These are phyloP conservation scores for Hippasteria phrygiana DNA, from an alignment of 53 echinoderm and acorn worm species.

Conservation along the genomic window DNA sequence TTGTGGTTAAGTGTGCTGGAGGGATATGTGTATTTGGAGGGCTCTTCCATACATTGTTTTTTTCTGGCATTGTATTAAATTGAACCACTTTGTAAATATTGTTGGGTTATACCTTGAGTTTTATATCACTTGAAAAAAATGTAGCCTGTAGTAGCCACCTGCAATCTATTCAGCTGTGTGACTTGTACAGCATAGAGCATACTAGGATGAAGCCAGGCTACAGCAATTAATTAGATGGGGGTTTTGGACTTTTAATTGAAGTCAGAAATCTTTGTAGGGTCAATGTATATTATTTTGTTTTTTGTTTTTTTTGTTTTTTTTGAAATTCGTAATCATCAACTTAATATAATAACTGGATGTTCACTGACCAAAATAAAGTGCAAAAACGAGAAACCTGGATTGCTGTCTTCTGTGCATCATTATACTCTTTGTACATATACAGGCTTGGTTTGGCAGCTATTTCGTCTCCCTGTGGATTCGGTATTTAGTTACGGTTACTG, in stretches of 20 bases:
- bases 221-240: not conserved
- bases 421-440: not conserved
- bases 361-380: slow-evolving; percentile 57
- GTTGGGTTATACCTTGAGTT: slow-evolving; percentile 39
- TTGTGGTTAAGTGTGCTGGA: too few species aligned
- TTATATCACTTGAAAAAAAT: not conserved
- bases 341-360: slow-evolving; percentile 36
- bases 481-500: too few species aligned
- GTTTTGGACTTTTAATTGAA: not conserved
- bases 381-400: slow-evolving; percentile 9
- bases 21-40: not conserved
- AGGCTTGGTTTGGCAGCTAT: too few species aligned
- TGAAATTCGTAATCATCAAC: slow-evolving; percentile 39
- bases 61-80: slow-evolving; percentile 33
- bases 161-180: slow-evolving; percentile 24
- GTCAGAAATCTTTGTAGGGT: slow-evolving; percentile 12
- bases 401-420: not conserved
- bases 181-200: slow-evolving; percentile 19
- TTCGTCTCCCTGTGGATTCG: too few species aligned
- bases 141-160: slow-evolving; percentile 22
- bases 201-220: slow-evolving; percentile 39
- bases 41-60: not conserved
- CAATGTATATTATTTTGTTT: not conserved
- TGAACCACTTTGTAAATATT: slow-evolving; percentile 39
- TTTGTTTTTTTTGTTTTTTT: slow-evolving; percentile 5